Evolutionary conservation across 2,797 vertebrate species (phyloP), one percentile per base, ranked within the genome.

Genomic region (Centroberyx gerrardi): DNA sequence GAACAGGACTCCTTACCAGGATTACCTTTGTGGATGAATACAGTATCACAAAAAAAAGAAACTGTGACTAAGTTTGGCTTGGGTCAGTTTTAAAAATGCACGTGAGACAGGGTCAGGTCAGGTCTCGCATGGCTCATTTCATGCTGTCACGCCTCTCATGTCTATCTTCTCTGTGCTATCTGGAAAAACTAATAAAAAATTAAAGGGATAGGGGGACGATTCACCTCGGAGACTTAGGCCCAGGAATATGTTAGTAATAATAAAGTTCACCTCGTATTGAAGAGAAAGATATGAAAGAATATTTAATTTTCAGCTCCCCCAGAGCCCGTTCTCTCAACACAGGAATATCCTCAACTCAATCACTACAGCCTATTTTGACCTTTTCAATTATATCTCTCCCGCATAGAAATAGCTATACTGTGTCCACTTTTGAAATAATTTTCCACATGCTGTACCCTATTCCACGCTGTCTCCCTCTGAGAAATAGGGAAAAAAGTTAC

Each of bases 351-450:
- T 22, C 18, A 61, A 52, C 60, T 54, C 17, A 62, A 52, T 53
- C 48, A 59, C 0, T 0, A 5, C 29, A 49, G 42, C 36, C 29
- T 14, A 15, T 77, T 52, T 68, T 74, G 40, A 80, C 67, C 33
- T 76, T 77, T 74, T 73, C 51, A 78, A 15, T 63, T 56, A 71
- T 53, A 36, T 73, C 22, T 53, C 17, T 62, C 59, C 68, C 69
- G 0, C 62, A 56, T 31, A 44, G 29, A 64, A 68, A 60, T 44
- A 54, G 14, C 17, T 55, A 4, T 36, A 9, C 22, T 28, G 18
- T 74, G 63, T 72, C 60, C 46, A 58, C 40, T 56, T 83, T 48
- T 63, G 18, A 76, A 80, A 68, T 60, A 14, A 48, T 72, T 49
- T 42, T 53, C 51, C 18, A 44, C 42, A 2, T 58, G n/a, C 48